Conservation (phyloP, 2,888 invertebrate genomes). For the Oligia fasciuncula region DNA sequence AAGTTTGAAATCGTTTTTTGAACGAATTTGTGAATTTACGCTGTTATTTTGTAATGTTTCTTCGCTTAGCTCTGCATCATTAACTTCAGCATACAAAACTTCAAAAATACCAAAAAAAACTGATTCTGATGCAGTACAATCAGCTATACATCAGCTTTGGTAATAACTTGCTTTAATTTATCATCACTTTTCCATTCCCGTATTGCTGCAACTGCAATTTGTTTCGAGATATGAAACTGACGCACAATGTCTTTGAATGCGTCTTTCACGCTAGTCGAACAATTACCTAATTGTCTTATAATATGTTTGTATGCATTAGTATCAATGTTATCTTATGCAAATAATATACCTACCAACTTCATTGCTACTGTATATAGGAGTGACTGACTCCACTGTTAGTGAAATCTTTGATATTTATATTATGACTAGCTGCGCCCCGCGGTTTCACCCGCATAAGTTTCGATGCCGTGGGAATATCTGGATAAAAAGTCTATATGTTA, state of each 20-base stretch:
- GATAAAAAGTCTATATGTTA: no score
- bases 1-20: not conserved
- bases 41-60: not conserved
- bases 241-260: conserved; percentile 24
- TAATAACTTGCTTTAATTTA: not conserved
- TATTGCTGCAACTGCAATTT: conserved; percentile 4
- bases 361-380: conserved; percentile 18
- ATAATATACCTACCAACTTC: conserved; percentile 33
- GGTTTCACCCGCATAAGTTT: no score
- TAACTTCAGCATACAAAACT: not conserved
- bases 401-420: no score
- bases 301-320: conserved; percentile 28
- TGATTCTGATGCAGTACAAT: not conserved
- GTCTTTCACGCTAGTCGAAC: conserved; percentile 28
- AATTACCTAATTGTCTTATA: conserved; percentile 42
- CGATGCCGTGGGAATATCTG: no score
- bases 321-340: conserved; percentile 42
- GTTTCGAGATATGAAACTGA: conserved; percentile 20
- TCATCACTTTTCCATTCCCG: not conserved
- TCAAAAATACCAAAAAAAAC: not conserved
- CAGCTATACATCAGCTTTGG: not conserved
- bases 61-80: not conserved
- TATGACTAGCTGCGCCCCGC: no score
- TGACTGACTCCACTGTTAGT: no score
- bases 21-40: not conserved